A percentile compares a stretch with the other conserved stretches of the same genome.
Conservation (phyloP, 2,113 vertebrate species). For the Peucedramus taeniatus region DNA sequence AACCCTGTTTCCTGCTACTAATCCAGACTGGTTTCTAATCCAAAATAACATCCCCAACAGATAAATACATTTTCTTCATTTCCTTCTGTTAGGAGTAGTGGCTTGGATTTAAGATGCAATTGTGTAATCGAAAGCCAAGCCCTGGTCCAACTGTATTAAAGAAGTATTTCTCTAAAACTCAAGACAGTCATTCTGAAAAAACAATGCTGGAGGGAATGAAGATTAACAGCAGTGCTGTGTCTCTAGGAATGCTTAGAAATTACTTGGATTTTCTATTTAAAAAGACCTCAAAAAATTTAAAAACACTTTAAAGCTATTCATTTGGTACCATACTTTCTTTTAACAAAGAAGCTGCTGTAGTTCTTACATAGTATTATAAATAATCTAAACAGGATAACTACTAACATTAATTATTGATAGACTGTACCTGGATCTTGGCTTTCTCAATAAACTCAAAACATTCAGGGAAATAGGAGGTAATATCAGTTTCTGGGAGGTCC, state of each 20-base stretch:
- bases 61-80: neutral
- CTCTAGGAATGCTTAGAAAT: neutral
- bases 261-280: neutral
- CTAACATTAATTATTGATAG: neutral
- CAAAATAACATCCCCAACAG: neutral
- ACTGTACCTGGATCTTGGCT: conserved; percentile 79
- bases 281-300: neutral
- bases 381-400: neutral
- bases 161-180: neutral
- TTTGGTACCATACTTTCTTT: neutral
- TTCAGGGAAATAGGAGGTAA: conserved; percentile 84
- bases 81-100: neutral
- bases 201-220: neutral
- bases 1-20: neutral
- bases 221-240: neutral
- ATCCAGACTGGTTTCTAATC: neutral
- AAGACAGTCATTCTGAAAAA: neutral
- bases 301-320: neutral
- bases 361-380: neutral
- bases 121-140: neutral
- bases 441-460: conserved; percentile 91
- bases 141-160: neutral
- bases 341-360: neutral
- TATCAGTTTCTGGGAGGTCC: conserved; percentile 89
- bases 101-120: neutral